These are phyloP conservation scores for Labia minor DNA, from an alignment of 2,888 invertebrate genomes.

Conservation along the genomic window DNA sequence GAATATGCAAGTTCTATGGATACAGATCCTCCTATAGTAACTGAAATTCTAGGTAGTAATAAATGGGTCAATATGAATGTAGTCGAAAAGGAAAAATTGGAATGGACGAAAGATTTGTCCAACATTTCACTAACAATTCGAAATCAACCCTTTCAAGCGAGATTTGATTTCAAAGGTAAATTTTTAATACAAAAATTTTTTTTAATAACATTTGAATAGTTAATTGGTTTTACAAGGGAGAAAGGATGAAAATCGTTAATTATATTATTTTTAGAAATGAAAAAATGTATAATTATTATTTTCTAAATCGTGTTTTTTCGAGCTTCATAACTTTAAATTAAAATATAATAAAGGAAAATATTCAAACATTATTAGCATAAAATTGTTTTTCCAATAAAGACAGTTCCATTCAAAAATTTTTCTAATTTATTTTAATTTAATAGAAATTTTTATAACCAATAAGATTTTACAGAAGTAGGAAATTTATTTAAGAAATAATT, in stretches of 20 bases:
- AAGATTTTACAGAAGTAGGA: too few species aligned
- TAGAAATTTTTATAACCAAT: too few species aligned
- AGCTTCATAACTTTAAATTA: too few species aligned
- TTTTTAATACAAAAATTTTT: too few species aligned
- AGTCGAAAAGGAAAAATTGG: constrained; percentile 75
- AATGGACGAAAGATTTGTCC: constrained; percentile 73
- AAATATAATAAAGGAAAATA: too few species aligned
- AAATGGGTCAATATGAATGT: constrained; percentile 78
- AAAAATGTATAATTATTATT: neutral
- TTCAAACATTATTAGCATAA: too few species aligned
- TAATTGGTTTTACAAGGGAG: neutral
- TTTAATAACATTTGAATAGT: too few species aligned
- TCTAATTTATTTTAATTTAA: too few species aligned
- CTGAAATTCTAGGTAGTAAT: constrained; percentile 31
- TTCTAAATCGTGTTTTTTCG: too few species aligned
- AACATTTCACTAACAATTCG: constrained; percentile 35
- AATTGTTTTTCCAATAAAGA: too few species aligned
- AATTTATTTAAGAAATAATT: too few species aligned
- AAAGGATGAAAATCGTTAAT: neutral
- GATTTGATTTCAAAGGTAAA: constrained; percentile 66
- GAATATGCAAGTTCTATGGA: neutral
- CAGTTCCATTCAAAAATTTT: too few species aligned
- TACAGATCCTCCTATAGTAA: neutral
- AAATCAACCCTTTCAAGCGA: constrained; percentile 60
- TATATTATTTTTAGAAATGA: neutral